Base-by-base conservation (phyloP, 1,140 invertebrate species). In the Drosophila ficusphila region DNA sequence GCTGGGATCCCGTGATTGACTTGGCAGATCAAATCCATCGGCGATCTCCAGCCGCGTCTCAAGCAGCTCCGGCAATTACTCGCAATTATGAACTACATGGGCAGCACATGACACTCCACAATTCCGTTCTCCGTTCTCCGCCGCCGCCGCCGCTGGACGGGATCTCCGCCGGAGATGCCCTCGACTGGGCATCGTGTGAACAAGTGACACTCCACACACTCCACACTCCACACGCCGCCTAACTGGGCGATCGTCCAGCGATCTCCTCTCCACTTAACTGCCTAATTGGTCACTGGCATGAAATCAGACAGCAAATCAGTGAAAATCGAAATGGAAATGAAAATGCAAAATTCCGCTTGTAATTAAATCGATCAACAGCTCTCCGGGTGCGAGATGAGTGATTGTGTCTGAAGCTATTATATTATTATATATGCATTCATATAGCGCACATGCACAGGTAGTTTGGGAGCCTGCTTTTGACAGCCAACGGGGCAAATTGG, bases 21-120 rank as follows among this genome's bases (percentile, higher is more conserved):
- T 52, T 33, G 56, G 16, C 38, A 71, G 65, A 64, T 71, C 61
- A 29, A 9, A 36, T 58, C 64, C 21, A 68, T 38, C 41, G 14
- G 25, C 25, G 14, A 52, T 38, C 21, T 42, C 23, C 47, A 48
- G 42, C 9, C 14, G 16, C 39, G 46, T 71, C 64, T 81, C 72
- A 60, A 57, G 70, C 60, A 53, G 51, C 44, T 19, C 4, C 44
- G 49, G 27, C 69, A 81, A 85, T 81, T 86, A 79, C 62, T 31
- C 5, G 51, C 82, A 86, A 86, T 86, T 86, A 21, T 88, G 81
- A 79, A 86, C 82, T 81, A 86, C 27, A 86, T 86, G 81, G 62
- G 79, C 79, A 86, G 67, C 81, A 77, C 82, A 81, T 85, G 82
- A 86, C 81, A 79, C 76, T 76, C 71, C 25, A 58, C 36, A 23